Base-by-base conservation (phyloP, 1,140 invertebrate species). In the Sminthurinus signatus region DNA sequence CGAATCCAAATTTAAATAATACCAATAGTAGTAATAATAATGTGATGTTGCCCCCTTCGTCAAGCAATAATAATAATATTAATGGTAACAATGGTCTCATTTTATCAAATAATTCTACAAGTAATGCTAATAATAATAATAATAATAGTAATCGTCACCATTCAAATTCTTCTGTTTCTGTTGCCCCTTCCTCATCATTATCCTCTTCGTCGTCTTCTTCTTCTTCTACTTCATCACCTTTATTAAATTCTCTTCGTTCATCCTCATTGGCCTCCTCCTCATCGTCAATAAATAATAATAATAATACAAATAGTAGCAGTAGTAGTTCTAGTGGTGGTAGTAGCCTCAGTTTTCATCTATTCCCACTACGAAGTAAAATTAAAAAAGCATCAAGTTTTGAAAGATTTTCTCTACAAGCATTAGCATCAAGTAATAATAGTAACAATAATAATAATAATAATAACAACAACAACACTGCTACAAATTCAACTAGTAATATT, bases 341-440 rank as follows among this genome's bases (percentile, higher is more conserved):
- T 15, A 17, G 15, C 25, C 27, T 54, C 19, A 54, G 42, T 23
- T 10, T 3, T 55, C 48, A 44, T 61, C 67, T 51, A 56, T 55
- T 2, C 65, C 69, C 23, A 62, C 69, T 71, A 4, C 28, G 70
- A 23, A 72, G 52, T 52, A 72, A 72, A 63, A 72, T 72, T 42
- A 72, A 72, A 44, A 72, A 72, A 51, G 70, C 70, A 0, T 72
- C 70, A 10, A 64, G 61, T 29, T 70, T 69, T 28, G 68, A 69
- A 39, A 44, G 68, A 32, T 69, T 69, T 60, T 69, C 64, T 2
- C 46, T 64, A 12, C 68, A 69, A 60, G 67, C 15, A n/a, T 14
- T 19, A 46, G 5, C 21, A 4, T 4, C 44, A n/a, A n/a, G 15
- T 4, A 46, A 21, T 51, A 56, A n/a, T 51, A 56, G 51, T 39